A percentile compares a stretch with the other conserved stretches of the same genome.
Conservation (phyloP, 2,113 vertebrate genomes). For the Xyliphius kryptos region DNA sequence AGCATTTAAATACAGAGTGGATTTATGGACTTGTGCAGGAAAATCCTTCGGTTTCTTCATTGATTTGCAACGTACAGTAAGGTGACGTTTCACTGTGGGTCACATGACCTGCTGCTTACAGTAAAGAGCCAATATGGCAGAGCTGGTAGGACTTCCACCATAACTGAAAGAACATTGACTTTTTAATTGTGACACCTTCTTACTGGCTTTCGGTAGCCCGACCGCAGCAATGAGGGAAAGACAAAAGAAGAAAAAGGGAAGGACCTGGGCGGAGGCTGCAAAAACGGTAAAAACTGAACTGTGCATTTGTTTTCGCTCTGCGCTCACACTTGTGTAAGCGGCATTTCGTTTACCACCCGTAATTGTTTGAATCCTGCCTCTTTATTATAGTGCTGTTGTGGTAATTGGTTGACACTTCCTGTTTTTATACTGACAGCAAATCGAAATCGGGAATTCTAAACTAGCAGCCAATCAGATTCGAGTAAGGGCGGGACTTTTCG, state of each 20-base stretch:
- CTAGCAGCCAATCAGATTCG: too few species aligned
- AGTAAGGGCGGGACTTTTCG: too few species aligned
- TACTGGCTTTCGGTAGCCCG: conserved; percentile 49
- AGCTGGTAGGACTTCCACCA: conserved; percentile 63
- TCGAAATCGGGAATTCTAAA: too few species aligned
- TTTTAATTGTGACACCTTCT: conserved; percentile 26
- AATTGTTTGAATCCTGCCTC: too few species aligned
- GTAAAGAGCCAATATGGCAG: conserved; percentile 87
- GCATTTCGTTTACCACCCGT: too few species aligned
- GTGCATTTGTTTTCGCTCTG: conserved; percentile 53
- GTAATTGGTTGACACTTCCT: too few species aligned
- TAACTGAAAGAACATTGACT: conserved; percentile 67
- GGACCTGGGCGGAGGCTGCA: conserved; percentile 96
- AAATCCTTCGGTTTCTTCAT: too few species aligned
- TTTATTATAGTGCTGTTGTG: too few species aligned
- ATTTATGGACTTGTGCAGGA: too few species aligned
- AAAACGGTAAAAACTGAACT: conserved; percentile 74
- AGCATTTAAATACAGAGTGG: too few species aligned
- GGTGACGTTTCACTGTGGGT: conserved; percentile 61
- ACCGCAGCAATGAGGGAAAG: conserved; percentile 81
- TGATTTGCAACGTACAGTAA: conserved; percentile 58
- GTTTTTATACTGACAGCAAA: too few species aligned
- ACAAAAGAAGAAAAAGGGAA: conserved; percentile 89
- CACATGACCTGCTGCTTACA: conserved; percentile 80
- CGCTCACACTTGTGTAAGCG: conserved; percentile 54